Percentiles rank a stretch among this genome's conserved stretches.
phyloP scores from a whole-genome alignment of 2,797 vertebrate genomes.

The Danio jaintianensis region DNA sequence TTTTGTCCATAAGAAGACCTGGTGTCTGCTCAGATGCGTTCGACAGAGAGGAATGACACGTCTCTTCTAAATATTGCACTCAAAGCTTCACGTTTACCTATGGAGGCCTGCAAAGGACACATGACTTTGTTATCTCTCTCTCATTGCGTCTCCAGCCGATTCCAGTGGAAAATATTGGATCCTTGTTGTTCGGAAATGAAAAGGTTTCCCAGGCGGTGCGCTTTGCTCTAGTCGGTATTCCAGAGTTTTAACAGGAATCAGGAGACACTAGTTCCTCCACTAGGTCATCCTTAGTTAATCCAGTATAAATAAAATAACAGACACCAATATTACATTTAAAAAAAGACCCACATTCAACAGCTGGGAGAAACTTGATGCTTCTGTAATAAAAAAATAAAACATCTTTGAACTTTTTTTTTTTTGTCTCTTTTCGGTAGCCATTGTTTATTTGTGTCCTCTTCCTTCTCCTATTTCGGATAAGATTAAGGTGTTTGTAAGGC shows the following conservation, averaged over 20 bases:
- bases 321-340: slow-evolving; percentile 73
- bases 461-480: slow-evolving; percentile 66
- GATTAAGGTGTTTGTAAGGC: slow-evolving; percentile 66
- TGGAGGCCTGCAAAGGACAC: slow-evolving; percentile 71
- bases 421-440: slow-evolving; percentile 60
- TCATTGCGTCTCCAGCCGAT: slow-evolving; percentile 75
- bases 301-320: slow-evolving; percentile 85
- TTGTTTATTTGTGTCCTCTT: slow-evolving; percentile 62
- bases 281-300: slow-evolving; percentile 78
- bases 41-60: slow-evolving; percentile 52
- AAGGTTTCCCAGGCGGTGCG: slow-evolving; percentile 60
- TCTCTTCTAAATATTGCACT: slow-evolving; percentile 84
- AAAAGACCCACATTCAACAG: slow-evolving; percentile 78
- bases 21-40: slow-evolving; percentile 54
- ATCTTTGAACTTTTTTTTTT: slow-evolving; percentile 76
- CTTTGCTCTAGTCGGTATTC: slow-evolving; percentile 65
- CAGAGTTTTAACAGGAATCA: slow-evolving; percentile 71
- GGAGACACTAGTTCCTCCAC: slow-evolving; percentile 71
- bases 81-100: slow-evolving; percentile 76
- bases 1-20: slow-evolving; percentile 62
- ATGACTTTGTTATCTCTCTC: slow-evolving; percentile 71
- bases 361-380: slow-evolving; percentile 75
- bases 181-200: slow-evolving; percentile 74
- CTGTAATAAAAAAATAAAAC: slow-evolving; percentile 87
- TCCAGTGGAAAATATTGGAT: slow-evolving; percentile 80